Conservation (phyloP, 2,888 invertebrate genomes). For the Papilio elwesi region DNA sequence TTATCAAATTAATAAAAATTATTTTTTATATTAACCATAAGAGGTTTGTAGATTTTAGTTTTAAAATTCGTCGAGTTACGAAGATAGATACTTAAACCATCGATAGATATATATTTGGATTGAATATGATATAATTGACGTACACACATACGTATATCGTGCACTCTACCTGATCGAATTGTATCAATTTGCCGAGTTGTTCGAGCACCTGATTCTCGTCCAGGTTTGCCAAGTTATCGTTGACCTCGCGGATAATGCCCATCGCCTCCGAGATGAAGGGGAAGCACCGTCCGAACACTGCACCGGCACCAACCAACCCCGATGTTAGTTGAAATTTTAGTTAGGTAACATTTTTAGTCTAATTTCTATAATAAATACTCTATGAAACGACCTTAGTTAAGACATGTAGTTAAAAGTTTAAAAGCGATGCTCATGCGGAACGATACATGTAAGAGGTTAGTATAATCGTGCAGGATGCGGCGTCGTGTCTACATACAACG, state of each 20-base stretch:
- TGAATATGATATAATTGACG: background rate
- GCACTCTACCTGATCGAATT: constrained; percentile 68
- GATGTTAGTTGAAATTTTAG: constrained; percentile 45
- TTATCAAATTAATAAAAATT: too few species aligned
- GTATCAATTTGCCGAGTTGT: constrained; percentile 61
- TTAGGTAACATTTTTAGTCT: background rate
- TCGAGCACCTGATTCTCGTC: constrained; percentile 56
- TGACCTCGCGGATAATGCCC: constrained; percentile 49
- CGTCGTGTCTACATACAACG: constrained; percentile 68
- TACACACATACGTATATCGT: constrained; percentile 5
- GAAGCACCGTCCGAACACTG: constrained; percentile 76
- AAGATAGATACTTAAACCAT: too few species aligned
- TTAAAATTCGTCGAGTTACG: too few species aligned
- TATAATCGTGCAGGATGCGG: constrained; percentile 42
- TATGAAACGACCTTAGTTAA: constrained; percentile 23
- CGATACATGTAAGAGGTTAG: constrained; percentile 36
- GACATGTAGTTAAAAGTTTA: constrained; percentile 32
- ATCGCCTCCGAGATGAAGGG: constrained; percentile 62
- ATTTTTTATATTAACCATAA: too few species aligned
- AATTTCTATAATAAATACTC: constrained; percentile 9
- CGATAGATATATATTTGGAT: too few species aligned
- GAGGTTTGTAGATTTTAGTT: too few species aligned
- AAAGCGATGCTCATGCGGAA: constrained; percentile 49
- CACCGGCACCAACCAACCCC: constrained; percentile 53
- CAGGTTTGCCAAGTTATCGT: constrained; percentile 46